These are phyloP conservation scores for Cirrhinus mrigala DNA, from an alignment of 2,797 vertebrate genomes.

Conservation along the genomic window DNA sequence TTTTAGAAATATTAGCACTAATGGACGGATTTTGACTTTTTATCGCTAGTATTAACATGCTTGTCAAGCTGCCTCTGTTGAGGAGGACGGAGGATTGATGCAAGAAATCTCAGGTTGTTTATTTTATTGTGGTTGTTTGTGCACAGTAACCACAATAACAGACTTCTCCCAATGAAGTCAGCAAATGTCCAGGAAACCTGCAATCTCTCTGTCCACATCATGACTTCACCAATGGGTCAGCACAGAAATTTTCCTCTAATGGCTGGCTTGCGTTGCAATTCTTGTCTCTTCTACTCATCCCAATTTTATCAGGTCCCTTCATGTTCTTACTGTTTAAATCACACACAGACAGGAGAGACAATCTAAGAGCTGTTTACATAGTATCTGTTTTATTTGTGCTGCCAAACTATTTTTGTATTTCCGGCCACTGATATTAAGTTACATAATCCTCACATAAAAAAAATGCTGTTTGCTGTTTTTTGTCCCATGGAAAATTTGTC, in stretches of 20 bases:
- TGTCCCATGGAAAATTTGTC: neutral
- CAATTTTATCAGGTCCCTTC: neutral
- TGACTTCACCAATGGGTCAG: conserved; percentile 28
- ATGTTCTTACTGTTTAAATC: conserved; percentile 32
- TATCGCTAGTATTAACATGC: neutral
- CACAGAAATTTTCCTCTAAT: conserved; percentile 4
- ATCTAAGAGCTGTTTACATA: conserved; percentile 26
- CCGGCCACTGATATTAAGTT: conserved; percentile 18
- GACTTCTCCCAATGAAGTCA: conserved; percentile 37
- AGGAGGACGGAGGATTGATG: neutral
- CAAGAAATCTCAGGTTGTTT: neutral
- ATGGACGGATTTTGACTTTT: conserved; percentile 13
- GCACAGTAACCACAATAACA: conserved; percentile 21
- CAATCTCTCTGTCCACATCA: conserved; percentile 29
- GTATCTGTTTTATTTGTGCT: conserved; percentile 23
- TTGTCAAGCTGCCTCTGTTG: conserved; percentile 8
- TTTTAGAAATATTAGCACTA: conserved; percentile 25
- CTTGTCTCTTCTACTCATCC: neutral
- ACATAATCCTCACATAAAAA: conserved; percentile 1
- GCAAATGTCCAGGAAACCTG: conserved; percentile 20
- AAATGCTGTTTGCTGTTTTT: neutral
- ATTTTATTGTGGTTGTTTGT: conserved; percentile 9
- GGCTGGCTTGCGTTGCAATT: neutral
- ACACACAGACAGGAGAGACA: neutral
- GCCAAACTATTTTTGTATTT: conserved; percentile 34